Percentiles rank a stretch among this genome's conserved stretches.
Evolutionary conservation across 2,113 vertebrate genomes (phyloP).

Genomic region (Pagrus major): DNA sequence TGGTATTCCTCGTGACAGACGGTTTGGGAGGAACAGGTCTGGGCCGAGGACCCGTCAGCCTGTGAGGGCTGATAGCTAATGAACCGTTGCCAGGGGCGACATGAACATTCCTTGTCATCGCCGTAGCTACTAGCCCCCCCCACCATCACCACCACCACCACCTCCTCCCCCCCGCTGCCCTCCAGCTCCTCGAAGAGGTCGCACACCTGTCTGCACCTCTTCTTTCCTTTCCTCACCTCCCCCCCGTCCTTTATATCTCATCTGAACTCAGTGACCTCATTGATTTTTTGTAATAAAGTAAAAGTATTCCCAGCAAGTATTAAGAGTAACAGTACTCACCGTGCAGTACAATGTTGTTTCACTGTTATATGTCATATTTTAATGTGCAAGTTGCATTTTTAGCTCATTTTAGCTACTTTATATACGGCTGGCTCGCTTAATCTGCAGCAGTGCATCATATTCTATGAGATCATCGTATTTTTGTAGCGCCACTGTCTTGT

Average conservation of each 20-base stretch:
- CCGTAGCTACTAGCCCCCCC: slow-evolving; percentile 61
- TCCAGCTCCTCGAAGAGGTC: slow-evolving; percentile 56
- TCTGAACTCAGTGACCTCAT: slow-evolving; percentile 30
- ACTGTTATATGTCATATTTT: too few species aligned
- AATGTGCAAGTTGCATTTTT: too few species aligned
- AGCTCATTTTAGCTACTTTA: too few species aligned
- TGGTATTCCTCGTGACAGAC: slow-evolving; percentile 60
- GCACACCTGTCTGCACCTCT: slow-evolving; percentile 76
- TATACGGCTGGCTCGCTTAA: too few species aligned
- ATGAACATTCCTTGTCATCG: slow-evolving; percentile 73
- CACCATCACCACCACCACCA: not conserved
- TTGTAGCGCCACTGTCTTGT: too few species aligned
- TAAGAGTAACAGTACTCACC: too few species aligned
- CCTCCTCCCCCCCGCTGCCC: slow-evolving; percentile 26
- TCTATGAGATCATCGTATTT: too few species aligned
- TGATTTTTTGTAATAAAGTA: not conserved
- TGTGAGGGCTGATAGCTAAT: slow-evolving; percentile 59
- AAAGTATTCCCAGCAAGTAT: too few species aligned
- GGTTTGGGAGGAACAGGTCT: slow-evolving; percentile 58
- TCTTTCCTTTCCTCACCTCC: slow-evolving; percentile 29
- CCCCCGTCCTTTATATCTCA: not conserved
- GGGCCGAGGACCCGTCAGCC: slow-evolving; percentile 65
- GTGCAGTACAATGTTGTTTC: too few species aligned
- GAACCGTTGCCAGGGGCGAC: slow-evolving; percentile 70
- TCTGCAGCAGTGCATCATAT: too few species aligned